Evolutionary conservation across 2,113 vertebrate species (phyloP), one percentile per base, ranked within the genome.

Genomic region (Malurus alboscapulatus): DNA sequence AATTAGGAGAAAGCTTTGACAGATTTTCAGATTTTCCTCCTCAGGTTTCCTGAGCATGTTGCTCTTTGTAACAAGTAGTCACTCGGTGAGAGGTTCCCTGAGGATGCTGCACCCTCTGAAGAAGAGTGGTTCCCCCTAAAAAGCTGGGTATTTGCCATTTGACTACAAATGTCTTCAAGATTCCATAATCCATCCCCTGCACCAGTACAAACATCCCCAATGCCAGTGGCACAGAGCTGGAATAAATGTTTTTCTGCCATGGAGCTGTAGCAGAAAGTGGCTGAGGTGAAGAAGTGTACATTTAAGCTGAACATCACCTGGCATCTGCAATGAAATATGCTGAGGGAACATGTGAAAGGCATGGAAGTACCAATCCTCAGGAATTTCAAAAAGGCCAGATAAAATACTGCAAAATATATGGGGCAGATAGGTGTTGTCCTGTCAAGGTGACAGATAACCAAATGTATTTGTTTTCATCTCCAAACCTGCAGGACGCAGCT

Each of bases 161-260:
- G 0, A 32, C 50, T 59, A 12, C 18, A 34, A 30, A 65, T 17
- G 16, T 42, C 32, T 78, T 59, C 58, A 61, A 26, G 87, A 55
- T 45, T 22, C 61, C 2, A 0, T 48, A 67, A 71, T 51, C 36
- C 27, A 59, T 51, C 17, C 30, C 14, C 25, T 61, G 29, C 68
- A 65, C n/a, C 12, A 10, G 3, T 9, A 34, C 65, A 78, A 29
- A 30, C 34, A 45, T 58, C 38, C 17, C 21, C 0, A 0, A 2
- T 57, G 54, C 12, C 75, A 25, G 17, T 8, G 7, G 55, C 25
- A 25, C 4, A 59, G 72, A 55, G 18, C 27, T 65, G 58, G 54
- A 93, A 77, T 17, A 38, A 74, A 67, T n/a, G 10, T 4, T 75
- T 72, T 71, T 59, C 38, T 91, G 12, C 58, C 45, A 18, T n/a